phyloP scores from a whole-genome alignment of 1,140 invertebrate species.

The Platyscapa corneri region DNA sequence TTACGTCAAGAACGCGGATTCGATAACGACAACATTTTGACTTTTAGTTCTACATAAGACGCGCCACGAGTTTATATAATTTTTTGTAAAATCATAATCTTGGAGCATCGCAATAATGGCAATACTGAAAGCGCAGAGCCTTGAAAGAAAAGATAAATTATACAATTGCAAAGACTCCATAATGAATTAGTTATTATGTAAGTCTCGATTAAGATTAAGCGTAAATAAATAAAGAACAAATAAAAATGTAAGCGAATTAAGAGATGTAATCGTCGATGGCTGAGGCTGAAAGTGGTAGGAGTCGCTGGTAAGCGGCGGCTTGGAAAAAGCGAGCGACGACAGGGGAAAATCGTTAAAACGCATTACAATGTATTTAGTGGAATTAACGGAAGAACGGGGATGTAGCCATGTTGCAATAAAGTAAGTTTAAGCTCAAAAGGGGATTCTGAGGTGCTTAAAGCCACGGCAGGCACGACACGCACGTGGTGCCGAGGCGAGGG shows the following conservation, averaged over 20 bases:
- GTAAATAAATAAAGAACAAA: neutral
- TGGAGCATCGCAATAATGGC: neutral
- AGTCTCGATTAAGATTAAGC: neutral
- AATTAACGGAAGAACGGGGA: too few species aligned
- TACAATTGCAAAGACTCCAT: neutral
- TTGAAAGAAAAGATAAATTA: conserved; percentile 6
- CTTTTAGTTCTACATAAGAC: neutral
- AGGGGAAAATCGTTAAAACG: too few species aligned
- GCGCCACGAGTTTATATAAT: neutral
- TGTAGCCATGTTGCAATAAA: too few species aligned
- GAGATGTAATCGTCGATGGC: neutral
- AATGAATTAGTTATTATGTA: conserved; percentile 4
- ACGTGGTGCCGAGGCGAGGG: too few species aligned
- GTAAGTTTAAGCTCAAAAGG: too few species aligned
- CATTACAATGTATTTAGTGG: too few species aligned
- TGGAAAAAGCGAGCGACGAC: too few species aligned
- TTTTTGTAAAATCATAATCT: neutral
- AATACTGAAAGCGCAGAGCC: neutral
- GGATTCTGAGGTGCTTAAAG: too few species aligned
- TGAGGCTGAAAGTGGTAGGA: neutral
- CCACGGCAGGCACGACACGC: too few species aligned
- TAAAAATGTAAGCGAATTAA: neutral
- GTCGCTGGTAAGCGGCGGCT: too few species aligned
- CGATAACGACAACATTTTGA: neutral
- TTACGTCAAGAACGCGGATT: neutral